Conservation (phyloP, 2,888 invertebrate genomes). For the Tenthredo notha region DNA sequence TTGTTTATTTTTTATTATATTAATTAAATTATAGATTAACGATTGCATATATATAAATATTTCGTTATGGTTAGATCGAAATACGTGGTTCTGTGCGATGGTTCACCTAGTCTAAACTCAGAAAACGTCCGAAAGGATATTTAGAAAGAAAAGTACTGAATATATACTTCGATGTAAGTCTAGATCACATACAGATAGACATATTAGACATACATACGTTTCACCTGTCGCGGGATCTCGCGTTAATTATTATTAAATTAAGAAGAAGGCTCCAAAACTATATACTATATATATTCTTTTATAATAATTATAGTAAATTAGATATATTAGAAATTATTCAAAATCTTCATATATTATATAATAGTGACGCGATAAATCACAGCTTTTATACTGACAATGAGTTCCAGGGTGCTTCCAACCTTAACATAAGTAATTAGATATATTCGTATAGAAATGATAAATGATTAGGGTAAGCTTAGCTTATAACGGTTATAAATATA, state of each 20-base stretch:
- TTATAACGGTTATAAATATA: neutral
- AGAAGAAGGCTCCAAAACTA: constrained; percentile 44
- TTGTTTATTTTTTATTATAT: constrained; percentile 1
- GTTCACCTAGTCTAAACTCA: constrained; percentile 53
- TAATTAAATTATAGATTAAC: constrained; percentile 30
- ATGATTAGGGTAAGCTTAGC: constrained; percentile 3
- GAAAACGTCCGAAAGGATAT: constrained; percentile 43
- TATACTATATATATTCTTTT: constrained; percentile 13
- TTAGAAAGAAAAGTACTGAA: constrained; percentile 49
- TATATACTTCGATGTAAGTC: constrained; percentile 47
- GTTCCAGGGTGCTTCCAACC: constrained; percentile 75
- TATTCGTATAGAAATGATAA: constrained; percentile 17
- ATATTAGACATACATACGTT: constrained; percentile 22
- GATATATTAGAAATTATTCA: constrained; percentile 23
- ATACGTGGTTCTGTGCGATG: constrained; percentile 41
- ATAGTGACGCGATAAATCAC: constrained; percentile 45
- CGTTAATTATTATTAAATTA: constrained; percentile 35
- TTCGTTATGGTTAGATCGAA: constrained; percentile 40
- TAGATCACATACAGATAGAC: constrained; percentile 34
- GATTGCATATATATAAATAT: neutral
- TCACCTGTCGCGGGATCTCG: constrained; percentile 25
- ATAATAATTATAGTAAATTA: constrained; percentile 12
- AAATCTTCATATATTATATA: constrained; percentile 24
- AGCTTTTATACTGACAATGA: constrained; percentile 53
- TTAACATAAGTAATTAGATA: constrained; percentile 46